Percentiles rank a stretch among this genome's conserved stretches.
Conservation (phyloP, 1,140 invertebrate species). For the Sitophilus oryzae region DNA sequence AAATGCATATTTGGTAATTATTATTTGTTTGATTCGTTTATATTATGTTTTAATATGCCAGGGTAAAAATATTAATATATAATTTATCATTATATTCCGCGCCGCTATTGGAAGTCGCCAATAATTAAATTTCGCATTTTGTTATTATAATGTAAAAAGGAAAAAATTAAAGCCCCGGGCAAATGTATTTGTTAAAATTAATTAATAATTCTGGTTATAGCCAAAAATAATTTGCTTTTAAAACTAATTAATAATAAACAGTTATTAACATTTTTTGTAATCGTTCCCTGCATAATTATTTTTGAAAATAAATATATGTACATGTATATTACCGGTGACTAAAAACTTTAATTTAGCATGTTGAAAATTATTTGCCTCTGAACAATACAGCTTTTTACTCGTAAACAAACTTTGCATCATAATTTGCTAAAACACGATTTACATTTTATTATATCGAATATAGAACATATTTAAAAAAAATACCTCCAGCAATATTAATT, state of each 20-base stretch:
- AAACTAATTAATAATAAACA: slow-evolving; percentile 4
- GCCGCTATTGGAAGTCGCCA: background rate
- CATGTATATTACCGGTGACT: background rate
- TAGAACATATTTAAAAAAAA: no score
- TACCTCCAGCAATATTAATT: no score
- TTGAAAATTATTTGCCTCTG: background rate
- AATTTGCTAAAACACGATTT: background rate
- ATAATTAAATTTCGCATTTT: slow-evolving; percentile 7
- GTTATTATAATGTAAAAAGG: slow-evolving; percentile 5
- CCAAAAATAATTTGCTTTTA: slow-evolving; percentile 2
- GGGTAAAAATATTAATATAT: slow-evolving; percentile 4
- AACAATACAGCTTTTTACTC: background rate
- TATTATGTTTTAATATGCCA: background rate
- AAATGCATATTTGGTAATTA: background rate
- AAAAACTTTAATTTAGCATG: background rate
- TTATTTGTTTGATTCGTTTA: slow-evolving; percentile 2
- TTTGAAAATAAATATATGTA: background rate
- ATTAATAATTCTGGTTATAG: background rate
- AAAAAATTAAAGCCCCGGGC: background rate
- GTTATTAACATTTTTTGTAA: slow-evolving; percentile 1
- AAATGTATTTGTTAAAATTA: background rate
- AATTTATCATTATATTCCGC: background rate
- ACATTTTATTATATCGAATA: background rate
- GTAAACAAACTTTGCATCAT: background rate
- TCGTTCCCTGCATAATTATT: background rate